phyloP scores from a whole-genome alignment of 2,113 vertebrate genomes.

The Phaetusa simplex region DNA sequence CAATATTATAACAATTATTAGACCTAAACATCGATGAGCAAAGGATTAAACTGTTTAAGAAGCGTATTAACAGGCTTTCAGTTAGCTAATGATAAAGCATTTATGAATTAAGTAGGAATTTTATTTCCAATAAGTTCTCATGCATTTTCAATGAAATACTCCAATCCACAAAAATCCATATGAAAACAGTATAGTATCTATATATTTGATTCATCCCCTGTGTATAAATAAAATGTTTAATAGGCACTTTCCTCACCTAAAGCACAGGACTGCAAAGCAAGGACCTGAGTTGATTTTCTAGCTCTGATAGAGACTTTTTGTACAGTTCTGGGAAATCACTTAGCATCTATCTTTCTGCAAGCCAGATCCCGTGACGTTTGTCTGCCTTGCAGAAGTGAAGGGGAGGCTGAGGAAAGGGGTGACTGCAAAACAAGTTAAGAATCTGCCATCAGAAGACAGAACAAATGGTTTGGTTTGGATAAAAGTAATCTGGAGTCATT shows the following conservation, averaged over 20 bases:
- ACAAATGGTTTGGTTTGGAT: constrained; percentile 56
- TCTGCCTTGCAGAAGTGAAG: neutral
- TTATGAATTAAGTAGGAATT: neutral
- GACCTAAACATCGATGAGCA: neutral
- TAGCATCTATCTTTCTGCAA: neutral
- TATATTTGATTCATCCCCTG: neutral
- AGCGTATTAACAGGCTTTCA: neutral
- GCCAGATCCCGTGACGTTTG: neutral
- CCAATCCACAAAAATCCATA: neutral
- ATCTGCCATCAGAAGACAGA: neutral
- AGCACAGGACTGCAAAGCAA: neutral
- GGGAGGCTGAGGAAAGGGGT: neutral
- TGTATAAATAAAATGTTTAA: neutral
- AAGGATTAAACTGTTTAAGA: neutral
- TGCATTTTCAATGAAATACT: neutral
- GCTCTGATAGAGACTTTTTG: neutral
- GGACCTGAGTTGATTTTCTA: neutral
- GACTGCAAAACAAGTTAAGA: neutral
- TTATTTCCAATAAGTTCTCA: neutral
- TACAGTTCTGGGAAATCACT: neutral
- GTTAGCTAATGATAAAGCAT: neutral
- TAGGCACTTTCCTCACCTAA: neutral
- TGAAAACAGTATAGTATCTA: neutral
- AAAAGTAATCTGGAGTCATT: neutral
- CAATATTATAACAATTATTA: neutral